phyloP scores from a whole-genome alignment of 2,797 vertebrate species.

The Microhierax caerulescens region DNA sequence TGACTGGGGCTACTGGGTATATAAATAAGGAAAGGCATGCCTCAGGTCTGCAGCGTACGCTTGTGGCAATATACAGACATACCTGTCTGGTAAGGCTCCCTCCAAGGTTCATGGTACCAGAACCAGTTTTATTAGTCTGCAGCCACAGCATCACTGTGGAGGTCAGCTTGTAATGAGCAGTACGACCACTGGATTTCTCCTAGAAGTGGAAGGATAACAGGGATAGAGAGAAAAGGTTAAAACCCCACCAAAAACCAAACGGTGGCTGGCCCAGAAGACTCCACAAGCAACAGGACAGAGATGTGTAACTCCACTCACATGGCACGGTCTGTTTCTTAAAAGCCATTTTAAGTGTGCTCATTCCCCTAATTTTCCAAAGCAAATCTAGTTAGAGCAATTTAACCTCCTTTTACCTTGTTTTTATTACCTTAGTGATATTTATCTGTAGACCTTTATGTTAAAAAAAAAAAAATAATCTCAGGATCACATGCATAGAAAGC shows the following conservation, averaged over 20 bases:
- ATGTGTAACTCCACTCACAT: accelerated
- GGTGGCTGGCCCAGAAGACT: background rate
- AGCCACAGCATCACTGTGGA: slow-evolving; percentile 99
- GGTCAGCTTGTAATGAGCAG: slow-evolving; percentile 98
- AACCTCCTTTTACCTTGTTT: background rate
- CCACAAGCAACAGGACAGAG: background rate
- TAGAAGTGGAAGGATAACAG: slow-evolving; percentile 39
- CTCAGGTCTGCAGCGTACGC: background rate
- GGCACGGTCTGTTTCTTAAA: background rate
- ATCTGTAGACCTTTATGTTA: slow-evolving; percentile 11
- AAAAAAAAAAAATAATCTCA: background rate
- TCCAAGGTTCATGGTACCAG: slow-evolving; percentile 97
- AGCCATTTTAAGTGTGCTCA: background rate
- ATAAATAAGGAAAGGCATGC: background rate
- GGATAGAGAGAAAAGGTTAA: background rate
- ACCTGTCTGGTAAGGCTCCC: slow-evolving; percentile 99
- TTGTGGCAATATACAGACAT: background rate
- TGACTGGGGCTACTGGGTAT: background rate
- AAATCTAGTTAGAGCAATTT: background rate
- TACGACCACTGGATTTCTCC: slow-evolving; percentile 98
- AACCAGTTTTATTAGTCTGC: slow-evolving; percentile 95
- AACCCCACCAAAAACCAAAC: background rate
- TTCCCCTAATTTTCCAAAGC: background rate
- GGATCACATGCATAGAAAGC: background rate
- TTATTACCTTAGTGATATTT: slow-evolving; percentile 52